Evolutionary conservation across 2,113 vertebrate genomes (phyloP), one percentile per base, ranked within the genome.

Genomic region (Pluvianellus socialis): DNA sequence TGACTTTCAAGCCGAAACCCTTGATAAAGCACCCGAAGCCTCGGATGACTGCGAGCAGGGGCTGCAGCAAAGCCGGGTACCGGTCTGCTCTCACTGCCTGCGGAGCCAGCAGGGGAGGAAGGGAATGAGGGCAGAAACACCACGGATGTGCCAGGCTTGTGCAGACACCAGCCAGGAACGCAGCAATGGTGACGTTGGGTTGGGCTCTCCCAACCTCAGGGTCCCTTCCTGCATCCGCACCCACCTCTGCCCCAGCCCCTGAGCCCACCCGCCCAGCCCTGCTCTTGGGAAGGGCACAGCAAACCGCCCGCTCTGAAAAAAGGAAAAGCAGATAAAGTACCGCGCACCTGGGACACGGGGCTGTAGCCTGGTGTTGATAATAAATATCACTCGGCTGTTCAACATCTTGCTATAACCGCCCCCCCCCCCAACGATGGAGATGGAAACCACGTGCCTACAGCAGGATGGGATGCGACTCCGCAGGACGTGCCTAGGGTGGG

Each of bases 391-490:
- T 12, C 1, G 5, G n/a, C 32, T 61, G 33, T 24, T 68, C 45
- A 58, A 49, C 0, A 0, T 21, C 49, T 38, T 14, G 42, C 67
- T 58, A 5, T 10, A 42, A 88, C 85, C 35, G n/a, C 38, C 38
- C 38, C 38, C 38, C 1, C 9, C 59, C 53, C 45, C 65, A 27
- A n/a, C 73, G 76, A 47, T 49, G 70, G 42, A 88, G 65, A 32
- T 6, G 52, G 63, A 82, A 32, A 4, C 35, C 32, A 3, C 1
- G 6, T 44, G 59, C 2, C 44, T 16, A 0, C 0, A 2, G 66
- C 1, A 5, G 61, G 38, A 52, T 7, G n/a, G 16, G 74, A 56
- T 30, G 49, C 2, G 0, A 24, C 59, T 61, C 67, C 33, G 24
- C 62, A n/a, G 52, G 47, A 32, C 14, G 11, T 18, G 33, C 2